These are phyloP conservation scores for Pomatorhinus ruficollis DNA, from an alignment of 2,113 vertebrate genomes.

Conservation along the genomic window DNA sequence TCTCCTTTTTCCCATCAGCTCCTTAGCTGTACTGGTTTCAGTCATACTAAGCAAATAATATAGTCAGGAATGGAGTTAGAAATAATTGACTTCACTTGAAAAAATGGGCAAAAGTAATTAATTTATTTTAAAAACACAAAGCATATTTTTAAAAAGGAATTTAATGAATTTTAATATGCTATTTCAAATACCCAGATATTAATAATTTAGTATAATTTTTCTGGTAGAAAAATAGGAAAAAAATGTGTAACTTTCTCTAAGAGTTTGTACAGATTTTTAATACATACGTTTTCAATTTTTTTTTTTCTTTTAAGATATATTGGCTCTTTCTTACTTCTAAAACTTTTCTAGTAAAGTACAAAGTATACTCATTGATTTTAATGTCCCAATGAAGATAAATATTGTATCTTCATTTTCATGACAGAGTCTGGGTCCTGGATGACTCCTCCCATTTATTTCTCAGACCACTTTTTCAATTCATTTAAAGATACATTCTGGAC, in stretches of 20 bases:
- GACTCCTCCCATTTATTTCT: not conserved
- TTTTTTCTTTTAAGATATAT: not conserved
- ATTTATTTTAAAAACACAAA: not conserved
- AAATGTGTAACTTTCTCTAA: not conserved
- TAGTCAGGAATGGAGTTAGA: not conserved
- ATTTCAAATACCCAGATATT: not conserved
- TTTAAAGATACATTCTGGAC: not conserved
- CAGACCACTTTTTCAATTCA: not conserved
- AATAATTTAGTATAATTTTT: not conserved
- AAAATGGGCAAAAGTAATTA: not conserved
- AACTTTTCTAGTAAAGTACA: not conserved
- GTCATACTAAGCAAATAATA: not conserved
- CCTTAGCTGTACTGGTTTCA: not conserved
- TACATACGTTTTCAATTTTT: fast-evolving
- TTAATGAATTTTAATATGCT: not conserved
- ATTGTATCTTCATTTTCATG: not conserved
- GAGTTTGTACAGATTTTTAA: not conserved
- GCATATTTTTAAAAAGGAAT: not conserved
- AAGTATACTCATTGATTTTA: not conserved
- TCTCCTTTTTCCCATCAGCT: not conserved
- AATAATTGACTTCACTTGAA: not conserved
- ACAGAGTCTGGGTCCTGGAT: not conserved
- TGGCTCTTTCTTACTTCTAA: not conserved
- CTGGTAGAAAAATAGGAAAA: not conserved
- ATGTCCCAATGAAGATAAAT: not conserved